These are phyloP conservation scores for Corynorhinus townsendii DNA, from an alignment of 2,113 vertebrate genomes.

Conservation along the genomic window DNA sequence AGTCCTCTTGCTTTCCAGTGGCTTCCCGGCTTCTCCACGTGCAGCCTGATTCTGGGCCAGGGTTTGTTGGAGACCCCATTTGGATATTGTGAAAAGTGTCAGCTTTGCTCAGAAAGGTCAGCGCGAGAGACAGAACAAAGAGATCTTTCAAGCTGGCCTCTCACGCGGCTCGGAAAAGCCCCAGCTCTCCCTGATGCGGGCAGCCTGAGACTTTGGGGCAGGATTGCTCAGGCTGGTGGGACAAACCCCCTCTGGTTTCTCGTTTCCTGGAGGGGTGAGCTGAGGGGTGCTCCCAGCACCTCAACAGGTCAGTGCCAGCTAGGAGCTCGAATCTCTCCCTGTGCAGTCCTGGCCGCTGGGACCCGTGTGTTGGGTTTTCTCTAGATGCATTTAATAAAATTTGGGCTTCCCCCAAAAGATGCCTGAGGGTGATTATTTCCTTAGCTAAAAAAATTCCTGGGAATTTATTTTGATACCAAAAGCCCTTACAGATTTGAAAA, in stretches of 20 bases:
- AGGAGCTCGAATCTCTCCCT: neutral
- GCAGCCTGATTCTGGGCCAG: slow-evolving; percentile 30
- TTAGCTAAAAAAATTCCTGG: neutral
- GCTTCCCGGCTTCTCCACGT: slow-evolving; percentile 22
- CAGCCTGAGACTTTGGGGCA: neutral
- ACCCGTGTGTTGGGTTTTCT: neutral
- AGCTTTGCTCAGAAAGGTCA: slow-evolving; percentile 65
- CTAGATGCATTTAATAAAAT: slow-evolving; percentile 5
- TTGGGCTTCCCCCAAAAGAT: neutral
- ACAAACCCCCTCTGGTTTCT: neutral
- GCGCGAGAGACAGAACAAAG: slow-evolving; percentile 36
- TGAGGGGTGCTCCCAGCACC: neutral
- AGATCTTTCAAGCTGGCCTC: slow-evolving; percentile 19
- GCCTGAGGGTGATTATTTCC: slow-evolving; percentile 17
- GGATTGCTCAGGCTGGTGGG: neutral
- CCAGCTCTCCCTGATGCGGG: neutral
- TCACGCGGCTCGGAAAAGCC: neutral
- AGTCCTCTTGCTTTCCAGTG: neutral
- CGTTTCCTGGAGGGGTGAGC: neutral
- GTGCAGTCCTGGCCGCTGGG: neutral
- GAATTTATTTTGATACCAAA: neutral
- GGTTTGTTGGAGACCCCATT: slow-evolving; percentile 54
- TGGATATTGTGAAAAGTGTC: slow-evolving; percentile 55
- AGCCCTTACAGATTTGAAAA: neutral
- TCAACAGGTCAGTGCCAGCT: neutral